Conservation (phyloP, 1,140 invertebrate genomes). For the Drosophila kanapiae region DNA sequence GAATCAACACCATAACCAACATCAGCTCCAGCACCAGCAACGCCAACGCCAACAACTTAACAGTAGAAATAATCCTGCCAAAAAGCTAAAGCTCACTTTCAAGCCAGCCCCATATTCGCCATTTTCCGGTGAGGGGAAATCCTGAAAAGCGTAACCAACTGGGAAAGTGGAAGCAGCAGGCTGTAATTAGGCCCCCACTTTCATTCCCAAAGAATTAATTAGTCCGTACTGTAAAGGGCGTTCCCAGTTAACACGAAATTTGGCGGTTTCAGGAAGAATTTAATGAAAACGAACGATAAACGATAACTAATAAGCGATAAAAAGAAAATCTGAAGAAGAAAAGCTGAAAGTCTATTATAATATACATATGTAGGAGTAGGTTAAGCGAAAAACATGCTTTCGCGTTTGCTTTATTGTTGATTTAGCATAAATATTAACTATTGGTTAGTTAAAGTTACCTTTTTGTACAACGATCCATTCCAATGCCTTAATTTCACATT, state of each 20-base stretch:
- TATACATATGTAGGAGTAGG: too few species aligned
- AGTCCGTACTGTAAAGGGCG: conserved; percentile 7
- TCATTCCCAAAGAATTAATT: conserved; percentile 22
- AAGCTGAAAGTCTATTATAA: too few species aligned
- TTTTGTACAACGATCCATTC: background rate
- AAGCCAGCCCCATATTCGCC: conserved; percentile 26
- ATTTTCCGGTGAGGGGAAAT: conserved; percentile 17
- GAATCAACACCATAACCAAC: conserved; percentile 15
- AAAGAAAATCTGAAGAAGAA: too few species aligned
- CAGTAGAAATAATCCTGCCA: conserved; percentile 26
- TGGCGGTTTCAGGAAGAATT: background rate
- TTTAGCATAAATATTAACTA: too few species aligned
- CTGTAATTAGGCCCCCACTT: conserved; percentile 22
- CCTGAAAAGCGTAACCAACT: conserved; percentile 2
- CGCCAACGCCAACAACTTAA: conserved; percentile 25
- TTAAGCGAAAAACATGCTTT: background rate
- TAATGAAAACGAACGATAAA: background rate
- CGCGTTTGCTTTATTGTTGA: too few species aligned
- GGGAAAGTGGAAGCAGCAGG: conserved; percentile 13
- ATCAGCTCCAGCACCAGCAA: conserved; percentile 19
- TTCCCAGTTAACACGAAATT: conserved; percentile 16
- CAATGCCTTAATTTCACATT: background rate
- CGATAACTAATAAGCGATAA: background rate
- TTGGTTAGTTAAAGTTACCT: too few species aligned
- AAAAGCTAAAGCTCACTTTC: conserved; percentile 41